phyloP scores from a whole-genome alignment of 2,113 vertebrate genomes.

The Chrysochloris asiatica region DNA sequence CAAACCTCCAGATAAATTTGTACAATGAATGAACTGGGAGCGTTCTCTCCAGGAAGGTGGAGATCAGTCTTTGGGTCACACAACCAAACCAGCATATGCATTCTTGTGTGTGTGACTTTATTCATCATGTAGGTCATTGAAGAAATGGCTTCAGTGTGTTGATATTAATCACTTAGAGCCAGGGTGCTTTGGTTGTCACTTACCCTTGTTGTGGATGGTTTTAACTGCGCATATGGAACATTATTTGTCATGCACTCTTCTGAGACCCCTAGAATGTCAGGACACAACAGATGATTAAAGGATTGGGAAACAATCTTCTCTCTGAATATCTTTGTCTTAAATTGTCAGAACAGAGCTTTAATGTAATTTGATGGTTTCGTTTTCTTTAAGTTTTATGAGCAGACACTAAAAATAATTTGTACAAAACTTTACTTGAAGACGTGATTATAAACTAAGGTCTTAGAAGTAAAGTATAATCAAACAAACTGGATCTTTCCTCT shows the following conservation, averaged over 20 bases:
- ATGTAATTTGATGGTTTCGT: constrained; percentile 57
- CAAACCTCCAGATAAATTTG: not conserved
- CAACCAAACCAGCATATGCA: not conserved
- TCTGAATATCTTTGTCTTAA: constrained; percentile 75
- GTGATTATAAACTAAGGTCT: not conserved
- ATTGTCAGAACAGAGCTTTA: constrained; percentile 64
- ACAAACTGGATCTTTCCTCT: not conserved
- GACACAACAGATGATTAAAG: constrained; percentile 78
- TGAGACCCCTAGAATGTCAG: constrained; percentile 82
- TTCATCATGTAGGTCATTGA: constrained; percentile 55
- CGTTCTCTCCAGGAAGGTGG: not conserved
- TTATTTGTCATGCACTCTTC: constrained; percentile 80
- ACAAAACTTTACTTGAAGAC: constrained; percentile 33
- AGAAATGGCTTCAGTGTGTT: constrained; percentile 55
- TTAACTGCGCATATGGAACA: constrained; percentile 78
- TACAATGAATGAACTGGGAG: not conserved
- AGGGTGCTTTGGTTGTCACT: constrained; percentile 56
- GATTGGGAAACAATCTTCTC: constrained; percentile 75
- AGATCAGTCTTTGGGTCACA: constrained; percentile 43
- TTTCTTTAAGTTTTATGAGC: constrained; percentile 65
- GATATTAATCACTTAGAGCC: constrained; percentile 68
- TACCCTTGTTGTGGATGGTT: constrained; percentile 61
- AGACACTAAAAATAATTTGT: constrained; percentile 46
- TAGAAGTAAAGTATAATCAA: constrained; percentile 2
- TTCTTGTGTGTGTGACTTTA: constrained; percentile 50